Conservation (phyloP, 2,888 invertebrate species). For the Caenorhabditis sinica region DNA sequence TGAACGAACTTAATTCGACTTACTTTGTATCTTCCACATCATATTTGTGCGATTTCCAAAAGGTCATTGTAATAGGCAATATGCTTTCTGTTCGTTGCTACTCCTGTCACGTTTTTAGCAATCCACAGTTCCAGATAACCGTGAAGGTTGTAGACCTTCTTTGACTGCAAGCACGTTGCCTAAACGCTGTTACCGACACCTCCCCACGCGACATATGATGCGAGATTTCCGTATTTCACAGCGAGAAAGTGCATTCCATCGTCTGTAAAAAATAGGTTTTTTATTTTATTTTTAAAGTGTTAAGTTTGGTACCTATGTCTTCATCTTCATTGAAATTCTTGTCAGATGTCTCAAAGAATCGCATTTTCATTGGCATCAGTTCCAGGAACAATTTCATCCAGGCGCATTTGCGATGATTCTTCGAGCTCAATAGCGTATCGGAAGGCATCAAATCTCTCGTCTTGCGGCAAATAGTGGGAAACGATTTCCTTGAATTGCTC, state of each 20-base stretch:
- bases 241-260: slow-evolving; percentile 25
- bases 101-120: neutral
- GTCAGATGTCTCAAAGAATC: neutral
- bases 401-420: slow-evolving; percentile 33
- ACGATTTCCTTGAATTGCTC: neutral
- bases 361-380: neutral
- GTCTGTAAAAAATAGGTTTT: neutral
- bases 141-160: neutral
- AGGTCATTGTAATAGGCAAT: neutral
- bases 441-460: too few relatives aligned
- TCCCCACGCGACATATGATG: neutral
- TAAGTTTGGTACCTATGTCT: too few relatives aligned
- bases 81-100: neutral
- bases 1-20: neutral
- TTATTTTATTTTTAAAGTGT: too few relatives aligned
- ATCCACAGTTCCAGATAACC: neutral
- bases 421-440: neutral
- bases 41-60: neutral
- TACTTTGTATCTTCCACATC: neutral
- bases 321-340: neutral
- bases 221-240: slow-evolving; percentile 10
- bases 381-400: slow-evolving; percentile 39
- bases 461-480: neutral
- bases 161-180: neutral
- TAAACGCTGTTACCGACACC: slow-evolving; percentile 35